These are phyloP conservation scores for Cryptus armator DNA, from an alignment of 2,888 invertebrate genomes.

Conservation along the genomic window DNA sequence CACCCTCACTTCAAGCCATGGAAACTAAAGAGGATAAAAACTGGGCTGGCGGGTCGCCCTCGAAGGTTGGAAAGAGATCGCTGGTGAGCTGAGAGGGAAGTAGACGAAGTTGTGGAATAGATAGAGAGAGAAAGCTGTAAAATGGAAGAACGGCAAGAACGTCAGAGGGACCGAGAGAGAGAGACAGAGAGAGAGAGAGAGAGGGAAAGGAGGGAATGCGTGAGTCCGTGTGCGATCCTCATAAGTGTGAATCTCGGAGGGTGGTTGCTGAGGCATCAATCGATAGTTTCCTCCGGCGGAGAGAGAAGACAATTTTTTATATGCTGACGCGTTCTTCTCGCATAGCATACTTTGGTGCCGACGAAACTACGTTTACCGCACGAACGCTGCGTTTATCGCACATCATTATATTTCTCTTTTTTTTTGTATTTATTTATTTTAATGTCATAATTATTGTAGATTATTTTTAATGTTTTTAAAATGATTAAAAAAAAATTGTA, in stretches of 20 bases:
- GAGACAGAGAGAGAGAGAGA: conserved; percentile 44
- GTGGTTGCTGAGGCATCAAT: conserved; percentile 77
- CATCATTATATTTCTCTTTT: conserved; percentile 3
- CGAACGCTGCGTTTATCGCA: not conserved
- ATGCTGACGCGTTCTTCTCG: conserved; percentile 70
- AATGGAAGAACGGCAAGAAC: conserved; percentile 2
- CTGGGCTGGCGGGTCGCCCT: conserved; percentile 55
- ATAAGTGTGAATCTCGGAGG: conserved; percentile 55
- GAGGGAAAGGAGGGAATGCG: conserved; percentile 59
- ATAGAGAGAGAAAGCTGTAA: conserved; percentile 37
- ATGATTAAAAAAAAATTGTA: not conserved
- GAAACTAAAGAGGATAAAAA: conserved; percentile 59
- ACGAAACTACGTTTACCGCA: not conserved
- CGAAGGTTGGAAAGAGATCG: not conserved
- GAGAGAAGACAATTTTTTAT: conserved; percentile 72
- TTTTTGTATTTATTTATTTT: not conserved
- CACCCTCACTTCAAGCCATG: conserved; percentile 50
- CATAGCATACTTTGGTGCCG: conserved; percentile 17
- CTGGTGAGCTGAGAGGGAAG: conserved; percentile 1
- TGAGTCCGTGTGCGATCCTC: conserved; percentile 43
- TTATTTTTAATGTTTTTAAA: not conserved
- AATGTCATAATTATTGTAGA: not conserved
- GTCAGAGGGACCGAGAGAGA: conserved; percentile 38
- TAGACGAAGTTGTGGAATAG: conserved; percentile 23
- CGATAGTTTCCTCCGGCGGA: conserved; percentile 78